phyloP scores from a whole-genome alignment of 2,888 invertebrate species.

The Graphium colonna region DNA sequence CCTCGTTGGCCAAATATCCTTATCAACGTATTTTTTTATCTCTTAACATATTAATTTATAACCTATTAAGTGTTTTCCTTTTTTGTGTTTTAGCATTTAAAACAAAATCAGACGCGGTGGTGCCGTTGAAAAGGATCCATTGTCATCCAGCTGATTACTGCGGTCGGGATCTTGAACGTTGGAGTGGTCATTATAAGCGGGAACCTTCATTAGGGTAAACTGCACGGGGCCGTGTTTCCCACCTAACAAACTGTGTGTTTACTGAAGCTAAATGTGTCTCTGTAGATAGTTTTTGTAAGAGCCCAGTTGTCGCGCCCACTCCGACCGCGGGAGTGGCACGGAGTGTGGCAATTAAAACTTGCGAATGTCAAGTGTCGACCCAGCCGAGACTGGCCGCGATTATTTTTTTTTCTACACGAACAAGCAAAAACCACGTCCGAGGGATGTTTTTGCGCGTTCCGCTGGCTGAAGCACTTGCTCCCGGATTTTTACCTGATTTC shows the following conservation, averaged over 20 bases:
- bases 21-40: no score
- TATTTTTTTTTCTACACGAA: slow-evolving; percentile 59
- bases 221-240: slow-evolving; percentile 33
- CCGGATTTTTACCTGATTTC: neutral
- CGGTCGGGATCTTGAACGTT: slow-evolving; percentile 36
- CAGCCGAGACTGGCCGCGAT: slow-evolving; percentile 49
- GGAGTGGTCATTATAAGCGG: slow-evolving; percentile 30
- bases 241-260: slow-evolving; percentile 41
- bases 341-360: slow-evolving; percentile 78
- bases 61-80: no score
- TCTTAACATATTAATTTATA: no score
- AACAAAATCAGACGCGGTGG: no score
- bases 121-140: slow-evolving; percentile 17
- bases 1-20: no score
- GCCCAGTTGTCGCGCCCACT: slow-evolving; percentile 54
- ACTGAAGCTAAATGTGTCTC: slow-evolving; percentile 43
- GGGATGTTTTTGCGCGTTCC: slow-evolving; percentile 33
- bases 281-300: slow-evolving; percentile 53
- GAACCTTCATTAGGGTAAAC: slow-evolving; percentile 39
- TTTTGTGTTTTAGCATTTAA: no score
- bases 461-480: slow-evolving; percentile 14
- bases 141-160: slow-evolving; percentile 24
- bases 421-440: slow-evolving; percentile 40
- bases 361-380: slow-evolving; percentile 71
- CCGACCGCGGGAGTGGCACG: slow-evolving; percentile 57